These are phyloP conservation scores for Nestor notabilis DNA, from an alignment of 2,113 vertebrate species.

Conservation along the genomic window DNA sequence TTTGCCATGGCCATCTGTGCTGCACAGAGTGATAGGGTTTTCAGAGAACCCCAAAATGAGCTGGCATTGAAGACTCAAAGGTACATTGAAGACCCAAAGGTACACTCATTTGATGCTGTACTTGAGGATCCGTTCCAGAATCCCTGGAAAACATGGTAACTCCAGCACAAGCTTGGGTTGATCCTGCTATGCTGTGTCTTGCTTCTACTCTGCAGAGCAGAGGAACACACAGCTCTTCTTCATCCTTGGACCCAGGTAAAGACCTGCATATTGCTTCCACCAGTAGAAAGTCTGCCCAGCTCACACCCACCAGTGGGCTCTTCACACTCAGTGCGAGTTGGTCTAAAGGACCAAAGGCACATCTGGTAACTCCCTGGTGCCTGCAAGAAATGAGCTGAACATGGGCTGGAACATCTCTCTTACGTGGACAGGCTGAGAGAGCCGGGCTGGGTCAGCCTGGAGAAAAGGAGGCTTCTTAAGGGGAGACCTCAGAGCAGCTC, in stretches of 20 bases:
- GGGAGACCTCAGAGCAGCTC: not conserved
- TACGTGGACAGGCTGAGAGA: not conserved
- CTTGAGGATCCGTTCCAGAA: not conserved
- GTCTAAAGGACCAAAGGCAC: not conserved
- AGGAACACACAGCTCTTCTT: not conserved
- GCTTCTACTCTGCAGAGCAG: not conserved
- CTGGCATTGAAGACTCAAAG: fast-evolving
- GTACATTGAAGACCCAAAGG: no score
- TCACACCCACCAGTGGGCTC: not conserved
- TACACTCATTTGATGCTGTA: not conserved
- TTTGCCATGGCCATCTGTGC: not conserved
- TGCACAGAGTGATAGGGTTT: not conserved
- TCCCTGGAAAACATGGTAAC: not conserved
- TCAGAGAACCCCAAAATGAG: not conserved
- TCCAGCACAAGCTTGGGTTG: not conserved
- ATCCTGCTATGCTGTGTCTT: fast-evolving
- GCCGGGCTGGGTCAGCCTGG: not conserved
- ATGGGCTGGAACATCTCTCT: not conserved
- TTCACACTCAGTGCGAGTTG: not conserved
- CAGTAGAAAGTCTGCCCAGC: not conserved
- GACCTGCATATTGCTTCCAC: not conserved
- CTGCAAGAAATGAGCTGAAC: not conserved
- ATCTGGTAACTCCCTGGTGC: not conserved
- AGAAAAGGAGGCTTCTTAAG: not conserved
- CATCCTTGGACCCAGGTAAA: not conserved